Percentiles rank a stretch among this genome's conserved stretches.
phyloP scores from a whole-genome alignment of 2,797 vertebrate genomes.

The Sitta carolinensis region DNA sequence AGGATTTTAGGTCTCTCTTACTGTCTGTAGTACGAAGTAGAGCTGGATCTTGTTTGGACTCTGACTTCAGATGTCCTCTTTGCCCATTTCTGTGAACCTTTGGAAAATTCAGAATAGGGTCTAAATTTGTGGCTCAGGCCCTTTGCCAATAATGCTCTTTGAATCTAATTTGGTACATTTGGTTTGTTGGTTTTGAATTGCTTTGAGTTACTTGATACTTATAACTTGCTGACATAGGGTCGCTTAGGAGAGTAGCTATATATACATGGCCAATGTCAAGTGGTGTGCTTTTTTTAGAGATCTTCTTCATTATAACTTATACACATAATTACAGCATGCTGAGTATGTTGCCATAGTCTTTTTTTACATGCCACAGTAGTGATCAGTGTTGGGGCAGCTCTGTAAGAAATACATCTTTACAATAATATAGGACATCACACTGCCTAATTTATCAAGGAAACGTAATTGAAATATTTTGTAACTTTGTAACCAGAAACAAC shows the following conservation, averaged over 20 bases:
- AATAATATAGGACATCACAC: not conserved
- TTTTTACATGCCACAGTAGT: not conserved
- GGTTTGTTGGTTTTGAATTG: constrained; percentile 66
- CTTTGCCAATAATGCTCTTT: not conserved
- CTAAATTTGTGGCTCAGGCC: constrained; percentile 39
- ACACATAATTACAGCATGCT: constrained; percentile 22
- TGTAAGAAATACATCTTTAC: not conserved
- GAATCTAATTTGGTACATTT: constrained; percentile 49
- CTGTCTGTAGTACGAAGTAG: not conserved
- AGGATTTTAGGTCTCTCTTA: not conserved
- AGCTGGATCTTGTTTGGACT: not conserved
- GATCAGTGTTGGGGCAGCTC: not conserved
- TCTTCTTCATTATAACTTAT: constrained; percentile 28
- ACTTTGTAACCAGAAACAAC: too few relatives aligned
- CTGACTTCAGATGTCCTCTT: not conserved
- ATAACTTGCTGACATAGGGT: constrained; percentile 48
- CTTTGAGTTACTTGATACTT: constrained; percentile 64
- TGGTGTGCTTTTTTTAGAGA: constrained; percentile 51
- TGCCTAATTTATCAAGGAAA: not conserved
- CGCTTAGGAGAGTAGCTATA: constrained; percentile 11
- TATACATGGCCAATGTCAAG: constrained; percentile 35
- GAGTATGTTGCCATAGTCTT: not conserved
- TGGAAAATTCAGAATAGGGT: constrained; percentile 35
- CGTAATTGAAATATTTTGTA: not conserved
- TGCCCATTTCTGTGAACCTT: constrained; percentile 10